Evolutionary conservation across 2,797 vertebrate genomes (phyloP), one percentile per base, ranked within the genome.

Genomic region (Pogonophryne albipinna): DNA sequence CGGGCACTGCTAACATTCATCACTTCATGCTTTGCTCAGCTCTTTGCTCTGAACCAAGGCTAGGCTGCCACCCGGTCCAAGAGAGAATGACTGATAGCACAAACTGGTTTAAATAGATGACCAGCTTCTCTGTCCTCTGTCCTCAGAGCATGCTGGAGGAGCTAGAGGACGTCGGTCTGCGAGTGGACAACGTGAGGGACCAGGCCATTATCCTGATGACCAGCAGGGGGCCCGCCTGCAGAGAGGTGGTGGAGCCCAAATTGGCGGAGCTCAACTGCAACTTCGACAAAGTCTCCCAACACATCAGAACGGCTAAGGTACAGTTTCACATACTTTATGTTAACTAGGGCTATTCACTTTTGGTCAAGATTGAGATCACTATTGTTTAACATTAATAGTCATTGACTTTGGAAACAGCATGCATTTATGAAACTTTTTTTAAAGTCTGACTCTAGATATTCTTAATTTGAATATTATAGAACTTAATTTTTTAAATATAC

Each of bases 231-330:
- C 91, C 95, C 0, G 93, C 96, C 0, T 97, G 96, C 85, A 90
- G 93, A 31, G 97, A 97, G 2, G 96, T 99, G 2, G 96, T 99
- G 56, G 97, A 99, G 76, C 97, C 97, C n/a, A 99, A 99, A 81
- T 91, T 99, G 84, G 88, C 95, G 0, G 98, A 99, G 66, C 92
- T 99, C 70, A 98, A 98, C 84, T 96, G 96, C 58, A 98, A 97
- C 92, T 99, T 98, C 61, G 96, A 98, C 84, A 99, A 99, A 88
- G 97, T 99, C 46, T 97, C 97, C 63, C 96, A 98, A 50, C 97
- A 99, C 89, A 97, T 99, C 88, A 96, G 87, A 91, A 94, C 95
- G 3, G 95, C 97, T 64, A 95, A 97, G 93, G 97, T 98, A 86
- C 58, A 51, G 53, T 62, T 66, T 6, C 51, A 20, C 44, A 2